Base-by-base conservation (phyloP, 2,888 invertebrate species). In the Oeneis ivallda region DNA sequence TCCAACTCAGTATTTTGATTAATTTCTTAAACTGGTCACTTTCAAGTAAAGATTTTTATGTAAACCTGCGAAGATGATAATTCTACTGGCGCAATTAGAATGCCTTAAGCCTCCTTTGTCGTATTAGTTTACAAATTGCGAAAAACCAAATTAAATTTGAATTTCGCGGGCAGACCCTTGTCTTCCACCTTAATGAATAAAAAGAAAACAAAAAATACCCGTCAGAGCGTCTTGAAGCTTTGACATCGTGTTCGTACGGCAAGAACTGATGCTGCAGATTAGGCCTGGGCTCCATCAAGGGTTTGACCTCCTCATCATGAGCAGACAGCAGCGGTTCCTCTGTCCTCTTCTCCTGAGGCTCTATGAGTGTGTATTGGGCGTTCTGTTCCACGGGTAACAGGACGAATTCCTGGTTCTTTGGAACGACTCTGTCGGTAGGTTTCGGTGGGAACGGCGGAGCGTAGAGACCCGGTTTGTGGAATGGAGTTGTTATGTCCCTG, bases 401-500 rank as follows among this genome's bases (percentile, higher is more conserved):
- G 34, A 87, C 82, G 72, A 82, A 88, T n/a, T 82, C 77, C 26
- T 81, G 75, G 64, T 68, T 68, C 49, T 80, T 79, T 34, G 79
- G 75, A 54, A 74, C 74, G 62, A 76, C 72, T 45, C 85, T 74
- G 47, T 85, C 86, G 47, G 76, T 76, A 0, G 87, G 83, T 62
- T 84, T 89, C 0, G 92, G 92, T 0, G 93, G 93, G 1, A 80
- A 75, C 10, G 79, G 76, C 0, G 94, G 94, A 0, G 93, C 93
- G 78, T 87, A 94, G 2, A 93, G 77, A 0, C 93, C 94, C 1
- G 93, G 93, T 47, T 80, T 85, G 76, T 93, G 92, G 76, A 81
- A 82, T 0, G 81, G 85, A 0, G 92, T 92, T 0, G 92, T 92
- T 57, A 76, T 57, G 6, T 86, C 86, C 62, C 89, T 89, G 86